Base-by-base conservation (phyloP, 2,113 vertebrate species). In the Athene noctua region DNA sequence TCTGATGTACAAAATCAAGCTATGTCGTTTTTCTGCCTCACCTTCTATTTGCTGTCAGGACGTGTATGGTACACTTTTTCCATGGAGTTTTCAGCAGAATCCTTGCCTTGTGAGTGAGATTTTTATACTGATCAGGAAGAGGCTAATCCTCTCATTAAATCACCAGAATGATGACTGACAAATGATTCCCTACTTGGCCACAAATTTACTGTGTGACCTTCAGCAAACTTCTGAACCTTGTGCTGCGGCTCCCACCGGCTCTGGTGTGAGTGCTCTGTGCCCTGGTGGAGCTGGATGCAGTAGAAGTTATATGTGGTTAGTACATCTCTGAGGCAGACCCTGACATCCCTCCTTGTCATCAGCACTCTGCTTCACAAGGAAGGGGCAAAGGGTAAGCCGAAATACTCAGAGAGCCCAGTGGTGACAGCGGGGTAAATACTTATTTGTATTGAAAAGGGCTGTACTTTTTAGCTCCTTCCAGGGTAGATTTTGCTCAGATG, bases 121-220 rank as follows among this genome's bases (percentile, higher is more conserved):
- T 88, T 94, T 81, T 77, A 42, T 87, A 92, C 57, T 36, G 58
- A 82, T 82, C 74, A 80, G 80, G 74, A 91, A 68, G 38, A 94
- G 65, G 30, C 80, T 91, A 94, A 95, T 94, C 73, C 80, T 94
- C 68, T 80, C 68, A 52, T 81, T 92, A 85, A 96, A 75, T 87
- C 54, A 58, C 61, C 63, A 94, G 84, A 80, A 77, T 26, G 74
- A 82, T 62, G 66, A 65, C 78, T 89, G 80, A 80, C 46, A 62
- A 70, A 68, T 87, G 80, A 92, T 95, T 95, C 62, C 42, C n/a
- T 95, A 7, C 62, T 92, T 86, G 59, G 71, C 30, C 70, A 78
- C 21, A 82, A 72, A 91, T 91, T 61, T 75, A 30, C 46, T 46
- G 34, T 46, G 44, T 58, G 79, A 90, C 87, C 85, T 88, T 94